Evolutionary conservation across 2,797 vertebrate genomes (phyloP).

Genomic region (Dromococcyx pavoninus): DNA sequence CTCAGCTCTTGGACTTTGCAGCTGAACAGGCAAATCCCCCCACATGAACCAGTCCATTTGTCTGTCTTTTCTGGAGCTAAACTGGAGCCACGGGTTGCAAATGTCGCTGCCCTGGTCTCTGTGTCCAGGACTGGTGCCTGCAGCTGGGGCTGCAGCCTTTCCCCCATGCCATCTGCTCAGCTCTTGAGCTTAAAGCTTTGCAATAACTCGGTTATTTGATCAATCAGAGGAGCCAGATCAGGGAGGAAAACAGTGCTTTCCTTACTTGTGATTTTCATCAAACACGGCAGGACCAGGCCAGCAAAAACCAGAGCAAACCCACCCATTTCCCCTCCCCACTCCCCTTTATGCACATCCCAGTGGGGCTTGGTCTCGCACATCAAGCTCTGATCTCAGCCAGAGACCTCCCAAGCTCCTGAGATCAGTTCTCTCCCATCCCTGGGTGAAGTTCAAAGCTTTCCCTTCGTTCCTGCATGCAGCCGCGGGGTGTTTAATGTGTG

Average conservation of each 20-base stretch:
- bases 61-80: not conserved
- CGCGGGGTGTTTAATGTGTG: not conserved
- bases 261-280: not conserved
- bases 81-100: not conserved
- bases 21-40: not conserved
- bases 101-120: fast-evolving
- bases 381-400: not conserved
- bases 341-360: not conserved
- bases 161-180: fast-evolving
- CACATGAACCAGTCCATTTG: not conserved
- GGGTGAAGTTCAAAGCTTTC: not conserved
- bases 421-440: fast-evolving
- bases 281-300: not conserved
- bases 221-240: not conserved
- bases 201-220: not conserved
- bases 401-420: not conserved
- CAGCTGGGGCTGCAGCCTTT: not conserved
- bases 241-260: not conserved
- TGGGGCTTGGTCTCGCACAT: fast-evolving
- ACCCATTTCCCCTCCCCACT: not conserved
- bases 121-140: no score
- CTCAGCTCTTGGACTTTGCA: not conserved
- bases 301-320: not conserved
- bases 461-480: not conserved
- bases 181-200: not conserved